Evolutionary conservation across 1,140 invertebrate genomes (phyloP).

Genomic region (Apis cerana): DNA sequence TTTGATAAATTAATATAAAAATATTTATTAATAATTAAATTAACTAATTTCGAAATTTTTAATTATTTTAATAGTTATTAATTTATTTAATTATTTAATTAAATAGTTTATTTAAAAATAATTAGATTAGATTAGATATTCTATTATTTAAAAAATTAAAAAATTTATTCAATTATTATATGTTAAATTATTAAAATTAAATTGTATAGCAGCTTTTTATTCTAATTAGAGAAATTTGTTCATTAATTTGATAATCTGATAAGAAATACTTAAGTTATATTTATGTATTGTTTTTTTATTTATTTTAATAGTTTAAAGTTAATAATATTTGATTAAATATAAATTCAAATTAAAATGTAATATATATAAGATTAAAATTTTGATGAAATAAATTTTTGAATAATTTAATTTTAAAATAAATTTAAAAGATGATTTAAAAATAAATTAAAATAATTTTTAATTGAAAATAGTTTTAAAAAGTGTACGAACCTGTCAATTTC

Average conservation of each 20-base stretch:
- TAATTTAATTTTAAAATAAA: constrained; percentile 70
- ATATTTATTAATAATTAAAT: too few species aligned
- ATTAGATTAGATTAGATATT: constrained; percentile 83
- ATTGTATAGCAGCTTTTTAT: constrained; percentile 63
- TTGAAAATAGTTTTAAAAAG: constrained; percentile 79
- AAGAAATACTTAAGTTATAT: constrained; percentile 14
- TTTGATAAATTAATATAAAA: too few species aligned
- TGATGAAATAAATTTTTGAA: constrained; percentile 69
- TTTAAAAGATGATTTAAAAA: constrained; percentile 82
- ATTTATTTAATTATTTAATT: too few species aligned
- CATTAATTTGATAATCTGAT: not conserved
- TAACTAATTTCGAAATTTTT: too few species aligned
- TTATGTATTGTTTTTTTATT: constrained; percentile 65
- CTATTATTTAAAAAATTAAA: constrained; percentile 83
- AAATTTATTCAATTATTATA: constrained; percentile 56
- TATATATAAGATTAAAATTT: constrained; percentile 43
- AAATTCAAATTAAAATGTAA: too few species aligned
- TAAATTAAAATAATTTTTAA: constrained; percentile 74
- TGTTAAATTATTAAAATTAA: constrained; percentile 60
- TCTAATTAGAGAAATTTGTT: constrained; percentile 65
- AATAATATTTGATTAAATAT: too few species aligned
- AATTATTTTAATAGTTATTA: too few species aligned
- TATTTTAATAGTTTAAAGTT: too few species aligned
- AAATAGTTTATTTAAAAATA: too few species aligned
- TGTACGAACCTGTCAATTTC: constrained; percentile 87